Base-by-base conservation (phyloP, 1,140 invertebrate species). In the Tetraneura akinire region DNA sequence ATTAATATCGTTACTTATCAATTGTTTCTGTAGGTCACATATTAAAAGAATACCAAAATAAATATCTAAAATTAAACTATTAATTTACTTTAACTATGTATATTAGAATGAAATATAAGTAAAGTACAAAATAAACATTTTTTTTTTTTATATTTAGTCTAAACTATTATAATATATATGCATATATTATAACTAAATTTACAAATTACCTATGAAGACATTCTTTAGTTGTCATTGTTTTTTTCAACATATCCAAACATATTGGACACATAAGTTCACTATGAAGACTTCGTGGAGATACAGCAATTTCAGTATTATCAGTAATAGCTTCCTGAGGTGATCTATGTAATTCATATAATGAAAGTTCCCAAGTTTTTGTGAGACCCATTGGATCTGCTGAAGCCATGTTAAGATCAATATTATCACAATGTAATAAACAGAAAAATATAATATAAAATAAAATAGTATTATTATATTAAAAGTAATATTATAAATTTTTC, bases 201-300 rank as follows among this genome's bases (percentile, higher is more conserved):
- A 37, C 32, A 37, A 37, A 32, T 66, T 42, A 71, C 68, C 98
- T 90, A 86, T 99, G 98, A 76, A 99, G 89, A 88, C 98, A 99
- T 87, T 99, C 98, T 87, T 99, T 99, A n/a, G 98, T 99, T 8
- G 98, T 99, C 98, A 99, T 99, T 1, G 98, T 99, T 84, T 97
- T 97, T 85, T 98, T 98, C 10, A 99, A 88, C 94, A 99, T 98
- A 87, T 99, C 98, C 83, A 99, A 88, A 86, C 98, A 99, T 85
- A 99, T 99, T 55, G 98, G 98, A 86, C 98, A 99, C 95, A 98
- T 99, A 18, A 99, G 88, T 87, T 99, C 98, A 85, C 94, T 97
- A 86, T 99, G 96, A 5, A 99, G 87, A 86, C 95, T 97, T 82
- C 97, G 88, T 9, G 97, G 96, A 32, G 95, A 97, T 3, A 99